Evolutionary conservation across 2,888 invertebrate species (phyloP).

Genomic region (Drosophila mercatorum): DNA sequence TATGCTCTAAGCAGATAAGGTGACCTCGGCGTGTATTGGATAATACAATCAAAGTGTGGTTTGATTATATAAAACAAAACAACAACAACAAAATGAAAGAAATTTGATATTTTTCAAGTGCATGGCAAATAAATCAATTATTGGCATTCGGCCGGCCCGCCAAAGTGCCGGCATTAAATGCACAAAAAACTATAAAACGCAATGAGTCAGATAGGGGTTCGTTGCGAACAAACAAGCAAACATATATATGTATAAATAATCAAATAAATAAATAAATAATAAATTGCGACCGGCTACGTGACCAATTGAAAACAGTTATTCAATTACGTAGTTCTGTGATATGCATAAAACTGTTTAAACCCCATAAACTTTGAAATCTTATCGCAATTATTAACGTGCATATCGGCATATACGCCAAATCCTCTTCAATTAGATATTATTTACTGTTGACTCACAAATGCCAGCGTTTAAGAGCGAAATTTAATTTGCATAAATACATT

Average conservation of each 20-base stretch:
- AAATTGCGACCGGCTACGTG: conserved; percentile 48
- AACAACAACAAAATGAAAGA: background rate
- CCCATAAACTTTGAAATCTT: conserved; percentile 38
- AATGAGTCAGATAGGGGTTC: conserved; percentile 32
- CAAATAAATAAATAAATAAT: conserved; percentile 12
- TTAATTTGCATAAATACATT: background rate
- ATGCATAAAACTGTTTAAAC: conserved; percentile 22
- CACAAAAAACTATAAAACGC: conserved; percentile 2
- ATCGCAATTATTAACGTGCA: conserved; percentile 41
- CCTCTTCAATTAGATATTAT: conserved; percentile 12
- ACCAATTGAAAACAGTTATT: conserved; percentile 44
- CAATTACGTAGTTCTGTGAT: conserved; percentile 28
- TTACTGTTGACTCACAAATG: conserved; percentile 39
- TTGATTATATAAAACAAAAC: background rate
- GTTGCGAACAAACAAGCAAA: background rate
- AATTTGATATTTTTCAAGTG: background rate
- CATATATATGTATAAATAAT: background rate
- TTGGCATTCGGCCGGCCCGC: conserved; percentile 3
- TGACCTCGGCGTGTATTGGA: conserved; percentile 3
- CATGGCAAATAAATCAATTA: conserved; percentile 24
- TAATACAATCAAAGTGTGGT: conserved; percentile 1
- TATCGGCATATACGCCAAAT: conserved; percentile 23
- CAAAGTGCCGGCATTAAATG: conserved; percentile 7
- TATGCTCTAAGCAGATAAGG: conserved; percentile 11
- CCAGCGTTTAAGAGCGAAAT: conserved; percentile 3